phyloP scores from a whole-genome alignment of 2,797 vertebrate species.

The Pseudochirops cupreus region DNA sequence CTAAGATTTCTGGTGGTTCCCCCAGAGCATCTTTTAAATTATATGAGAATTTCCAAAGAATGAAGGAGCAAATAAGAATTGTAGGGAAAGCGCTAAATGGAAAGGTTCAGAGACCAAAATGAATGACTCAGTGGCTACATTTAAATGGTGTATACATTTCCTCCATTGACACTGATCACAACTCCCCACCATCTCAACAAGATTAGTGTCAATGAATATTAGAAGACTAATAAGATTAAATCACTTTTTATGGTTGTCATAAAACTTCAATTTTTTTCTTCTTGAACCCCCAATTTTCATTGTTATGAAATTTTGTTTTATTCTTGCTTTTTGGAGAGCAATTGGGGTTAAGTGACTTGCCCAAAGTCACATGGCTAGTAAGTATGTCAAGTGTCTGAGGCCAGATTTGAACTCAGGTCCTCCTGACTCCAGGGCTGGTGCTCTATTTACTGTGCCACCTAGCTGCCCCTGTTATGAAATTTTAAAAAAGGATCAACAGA shows the following conservation, averaged over 20 bases:
- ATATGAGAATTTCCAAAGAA: background rate
- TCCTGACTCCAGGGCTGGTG: too few relatives aligned
- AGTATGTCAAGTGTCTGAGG: too few relatives aligned
- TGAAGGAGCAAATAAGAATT: background rate
- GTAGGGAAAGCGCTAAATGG: background rate
- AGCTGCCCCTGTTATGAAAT: too few relatives aligned
- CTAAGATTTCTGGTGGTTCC: background rate
- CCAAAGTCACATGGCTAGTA: too few relatives aligned
- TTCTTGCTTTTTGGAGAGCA: too few relatives aligned
- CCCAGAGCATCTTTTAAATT: too few relatives aligned
- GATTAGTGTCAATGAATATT: background rate
- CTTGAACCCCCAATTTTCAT: background rate
- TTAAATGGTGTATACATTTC: background rate
- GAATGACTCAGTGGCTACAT: background rate
- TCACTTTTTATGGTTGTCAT: background rate
- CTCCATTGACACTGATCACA: background rate
- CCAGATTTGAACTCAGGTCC: too few relatives aligned
- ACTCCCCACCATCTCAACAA: background rate
- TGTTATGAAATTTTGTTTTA: background rate
- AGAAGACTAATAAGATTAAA: background rate
- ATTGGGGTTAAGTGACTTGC: too few relatives aligned
- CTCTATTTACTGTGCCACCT: too few relatives aligned
- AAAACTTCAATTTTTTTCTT: background rate
- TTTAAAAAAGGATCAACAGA: too few relatives aligned
- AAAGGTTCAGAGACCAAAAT: background rate